Evolutionary conservation across 2,797 vertebrate genomes (phyloP).

Genomic region (Sebastes paucispinis): DNA sequence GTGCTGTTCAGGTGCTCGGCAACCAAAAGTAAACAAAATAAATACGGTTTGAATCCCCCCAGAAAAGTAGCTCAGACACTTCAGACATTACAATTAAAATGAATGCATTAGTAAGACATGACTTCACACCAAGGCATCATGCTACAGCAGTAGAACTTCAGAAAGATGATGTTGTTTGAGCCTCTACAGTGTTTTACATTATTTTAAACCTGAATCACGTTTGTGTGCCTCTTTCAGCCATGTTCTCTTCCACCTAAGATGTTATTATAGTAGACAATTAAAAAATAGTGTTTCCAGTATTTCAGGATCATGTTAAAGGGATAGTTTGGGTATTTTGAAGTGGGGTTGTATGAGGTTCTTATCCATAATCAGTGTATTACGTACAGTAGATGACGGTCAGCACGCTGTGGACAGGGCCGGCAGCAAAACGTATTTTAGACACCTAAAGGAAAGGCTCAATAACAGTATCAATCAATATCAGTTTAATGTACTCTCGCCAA

Average conservation of each 20-base stretch:
- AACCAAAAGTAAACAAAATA: not conserved
- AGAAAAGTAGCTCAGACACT: not conserved
- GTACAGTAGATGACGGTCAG: not conserved
- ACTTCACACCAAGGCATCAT: not conserved
- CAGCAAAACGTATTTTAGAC: too few relatives aligned
- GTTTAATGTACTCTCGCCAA: not conserved
- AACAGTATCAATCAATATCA: too few relatives aligned
- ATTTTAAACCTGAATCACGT: not conserved
- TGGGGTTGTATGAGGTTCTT: not conserved
- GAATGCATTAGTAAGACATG: not conserved
- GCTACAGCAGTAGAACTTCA: not conserved
- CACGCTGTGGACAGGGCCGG: not conserved
- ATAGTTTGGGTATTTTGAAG: not conserved
- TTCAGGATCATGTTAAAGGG: not conserved
- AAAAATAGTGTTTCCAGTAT: not conserved
- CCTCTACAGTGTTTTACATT: not conserved
- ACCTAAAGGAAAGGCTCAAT: too few relatives aligned
- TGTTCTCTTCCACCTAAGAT: not conserved
- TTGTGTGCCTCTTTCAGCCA: not conserved
- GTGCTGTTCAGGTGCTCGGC: not conserved
- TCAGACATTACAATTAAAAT: not conserved
- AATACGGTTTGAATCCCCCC: not conserved
- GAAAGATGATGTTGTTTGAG: not conserved
- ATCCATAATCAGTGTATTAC: not conserved
- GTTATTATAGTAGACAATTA: not conserved